Percentiles rank a stretch among this genome's conserved stretches.
These are phyloP conservation scores for Sitobion miscanthi DNA, from an alignment of 1,140 invertebrate genomes.

Conservation along the genomic window DNA sequence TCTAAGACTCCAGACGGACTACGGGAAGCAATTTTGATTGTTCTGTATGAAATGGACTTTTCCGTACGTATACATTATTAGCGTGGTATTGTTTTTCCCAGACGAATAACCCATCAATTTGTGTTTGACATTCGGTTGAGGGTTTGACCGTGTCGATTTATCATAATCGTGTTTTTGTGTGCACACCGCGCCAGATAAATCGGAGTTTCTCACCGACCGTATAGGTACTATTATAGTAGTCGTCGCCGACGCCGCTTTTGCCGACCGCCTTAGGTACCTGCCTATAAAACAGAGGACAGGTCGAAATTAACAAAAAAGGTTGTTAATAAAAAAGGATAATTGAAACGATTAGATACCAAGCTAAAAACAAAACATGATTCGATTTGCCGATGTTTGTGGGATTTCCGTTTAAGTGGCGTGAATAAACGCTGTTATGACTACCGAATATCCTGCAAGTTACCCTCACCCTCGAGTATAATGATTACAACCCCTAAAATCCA, in stretches of 20 bases:
- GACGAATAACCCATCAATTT: slow-evolving; percentile 47
- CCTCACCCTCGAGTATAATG: background rate
- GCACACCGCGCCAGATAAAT: slow-evolving; percentile 33
- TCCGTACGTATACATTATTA: slow-evolving; percentile 32
- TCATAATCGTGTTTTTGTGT: slow-evolving; percentile 48
- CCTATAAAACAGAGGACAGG: background rate
- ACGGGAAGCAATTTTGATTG: background rate
- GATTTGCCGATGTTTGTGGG: background rate
- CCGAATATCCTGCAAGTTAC: slow-evolving; percentile 16
- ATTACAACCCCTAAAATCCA: slow-evolving; percentile 9
- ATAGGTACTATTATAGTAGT: background rate
- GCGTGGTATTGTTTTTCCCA: slow-evolving; percentile 30
- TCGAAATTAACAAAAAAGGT: slow-evolving; percentile 24
- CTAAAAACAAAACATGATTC: slow-evolving; percentile 28
- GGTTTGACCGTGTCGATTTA: slow-evolving; percentile 52
- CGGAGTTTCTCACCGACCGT: slow-evolving; percentile 41
- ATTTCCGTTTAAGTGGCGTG: slow-evolving; percentile 32
- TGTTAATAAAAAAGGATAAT: slow-evolving; percentile 48
- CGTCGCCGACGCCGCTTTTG: background rate
- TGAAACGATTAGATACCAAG: slow-evolving; percentile 37
- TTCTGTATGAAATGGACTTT: background rate
- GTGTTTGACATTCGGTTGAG: slow-evolving; percentile 54
- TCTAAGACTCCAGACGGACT: background rate
- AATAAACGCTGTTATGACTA: slow-evolving; percentile 42
- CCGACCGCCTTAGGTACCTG: background rate